A percentile compares a stretch with the other conserved stretches of the same genome.
These are phyloP conservation scores for Cantharis nigra DNA, from an alignment of 2,888 invertebrate species.

Conservation along the genomic window DNA sequence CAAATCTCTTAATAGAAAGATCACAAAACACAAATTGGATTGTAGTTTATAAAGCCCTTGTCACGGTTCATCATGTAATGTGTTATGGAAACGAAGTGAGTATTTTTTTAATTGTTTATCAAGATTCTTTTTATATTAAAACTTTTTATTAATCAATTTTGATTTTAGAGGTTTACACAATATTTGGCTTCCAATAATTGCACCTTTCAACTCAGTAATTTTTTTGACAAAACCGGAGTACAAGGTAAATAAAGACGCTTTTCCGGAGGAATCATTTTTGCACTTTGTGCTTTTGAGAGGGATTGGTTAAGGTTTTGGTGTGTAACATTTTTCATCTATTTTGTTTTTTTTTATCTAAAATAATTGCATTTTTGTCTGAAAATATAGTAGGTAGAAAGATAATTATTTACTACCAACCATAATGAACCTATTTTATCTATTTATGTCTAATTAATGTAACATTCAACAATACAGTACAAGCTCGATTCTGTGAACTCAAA, in stretches of 20 bases:
- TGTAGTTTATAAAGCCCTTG: slow-evolving; percentile 96
- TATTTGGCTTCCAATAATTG: slow-evolving; percentile 99
- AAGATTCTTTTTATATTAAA: neutral
- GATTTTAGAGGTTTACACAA: slow-evolving; percentile 95
- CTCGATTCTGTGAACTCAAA: too few species aligned
- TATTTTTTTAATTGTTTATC: neutral
- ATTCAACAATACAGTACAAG: too few species aligned
- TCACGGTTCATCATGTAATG: slow-evolving; percentile 98
- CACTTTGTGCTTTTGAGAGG: neutral
- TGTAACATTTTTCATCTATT: neutral
- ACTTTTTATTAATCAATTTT: slow-evolving; percentile 4
- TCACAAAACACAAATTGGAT: slow-evolving; percentile 99
- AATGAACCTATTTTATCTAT: neutral
- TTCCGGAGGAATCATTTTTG: slow-evolving; percentile 5
- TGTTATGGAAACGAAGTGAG: slow-evolving; percentile 99
- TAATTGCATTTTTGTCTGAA: neutral
- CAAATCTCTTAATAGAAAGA: slow-evolving; percentile 96
- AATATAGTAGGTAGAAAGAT: neutral
- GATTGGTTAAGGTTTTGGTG: neutral
- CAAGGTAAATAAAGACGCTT: slow-evolving; percentile 77
- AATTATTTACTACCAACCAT: neutral
- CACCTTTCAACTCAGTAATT: slow-evolving; percentile 96
- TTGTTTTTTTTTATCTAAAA: neutral
- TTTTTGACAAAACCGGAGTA: slow-evolving; percentile 95
- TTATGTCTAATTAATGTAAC: neutral